These are phyloP conservation scores for Nomada fucata DNA, from an alignment of 2,888 invertebrate species.

Conservation along the genomic window DNA sequence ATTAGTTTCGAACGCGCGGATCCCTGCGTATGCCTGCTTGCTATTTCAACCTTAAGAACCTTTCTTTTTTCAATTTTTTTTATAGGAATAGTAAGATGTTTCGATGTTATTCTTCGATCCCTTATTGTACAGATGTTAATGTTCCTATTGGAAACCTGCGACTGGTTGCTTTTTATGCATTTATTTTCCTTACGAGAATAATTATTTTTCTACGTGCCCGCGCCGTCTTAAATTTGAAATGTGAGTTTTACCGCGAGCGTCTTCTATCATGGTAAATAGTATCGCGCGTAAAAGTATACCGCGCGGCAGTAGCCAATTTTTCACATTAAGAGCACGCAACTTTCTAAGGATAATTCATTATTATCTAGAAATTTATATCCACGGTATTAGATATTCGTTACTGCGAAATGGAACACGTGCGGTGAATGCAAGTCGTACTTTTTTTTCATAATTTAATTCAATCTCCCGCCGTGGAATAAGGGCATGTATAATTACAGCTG, in stretches of 20 bases:
- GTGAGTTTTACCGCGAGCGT: neutral
- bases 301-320: neutral
- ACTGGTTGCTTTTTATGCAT: too few species aligned
- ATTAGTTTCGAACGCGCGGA: too few species aligned
- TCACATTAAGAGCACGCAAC: neutral
- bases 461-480: neutral
- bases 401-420: neutral
- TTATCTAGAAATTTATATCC: neutral
- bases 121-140: too few species aligned
- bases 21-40: neutral
- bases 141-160: too few species aligned
- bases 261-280: neutral
- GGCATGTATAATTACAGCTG: neutral
- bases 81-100: neutral
- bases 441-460: slow-evolving; percentile 4
- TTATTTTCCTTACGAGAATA: too few species aligned
- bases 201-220: neutral
- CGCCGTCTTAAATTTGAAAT: neutral
- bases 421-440: slow-evolving; percentile 37
- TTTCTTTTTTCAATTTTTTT: neutral
- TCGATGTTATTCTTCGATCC: neutral
- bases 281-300: neutral
- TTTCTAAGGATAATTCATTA: slow-evolving; percentile 25
- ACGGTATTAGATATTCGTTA: neutral
- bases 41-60: neutral